Percentiles rank a stretch among this genome's conserved stretches.
These are phyloP conservation scores for Odocoileus hemionus DNA, from an alignment of 2,113 vertebrate species.

Conservation along the genomic window DNA sequence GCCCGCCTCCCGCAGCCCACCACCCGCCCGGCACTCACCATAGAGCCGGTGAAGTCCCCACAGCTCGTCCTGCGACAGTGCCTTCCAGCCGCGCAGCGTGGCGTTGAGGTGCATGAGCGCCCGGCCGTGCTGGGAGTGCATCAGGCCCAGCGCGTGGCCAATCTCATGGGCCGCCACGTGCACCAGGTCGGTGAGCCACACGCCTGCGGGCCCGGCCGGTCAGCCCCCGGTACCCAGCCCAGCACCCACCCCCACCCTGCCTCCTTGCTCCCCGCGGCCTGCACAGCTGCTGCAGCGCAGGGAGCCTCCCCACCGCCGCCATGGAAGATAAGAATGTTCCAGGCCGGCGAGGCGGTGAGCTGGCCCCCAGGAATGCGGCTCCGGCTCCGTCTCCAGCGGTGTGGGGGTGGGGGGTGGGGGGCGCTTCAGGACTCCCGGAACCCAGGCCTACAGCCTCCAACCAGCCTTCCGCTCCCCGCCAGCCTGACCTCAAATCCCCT, in stretches of 20 bases:
- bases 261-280: not conserved
- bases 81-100: conserved; percentile 91
- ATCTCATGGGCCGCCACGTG: conserved; percentile 97
- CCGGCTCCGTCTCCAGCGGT: not conserved
- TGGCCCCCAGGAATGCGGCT: conserved; percentile 49
- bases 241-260: not conserved
- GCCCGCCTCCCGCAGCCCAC: fast-evolving
- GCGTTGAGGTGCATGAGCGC: conserved; percentile 98
- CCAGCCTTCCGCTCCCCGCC: not conserved
- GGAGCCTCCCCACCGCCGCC: conserved; percentile 1
- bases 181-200: conserved; percentile 97
- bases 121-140: conserved; percentile 92
- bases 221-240: not conserved
- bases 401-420: not conserved
- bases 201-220: conserved; percentile 79
- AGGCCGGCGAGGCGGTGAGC: conserved; percentile 26
- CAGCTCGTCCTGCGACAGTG: conserved; percentile 94
- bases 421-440: not conserved
- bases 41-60: conserved; percentile 97
- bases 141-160: conserved; percentile 93
- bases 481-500: not conserved
- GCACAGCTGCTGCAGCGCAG: not conserved
- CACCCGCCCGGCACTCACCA: conserved; percentile 75
- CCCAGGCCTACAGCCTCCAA: not conserved
- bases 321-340: conserved; percentile 1